These are phyloP conservation scores for Ranitomeya variabilis DNA, from an alignment of 2,113 vertebrate genomes.

Conservation along the genomic window DNA sequence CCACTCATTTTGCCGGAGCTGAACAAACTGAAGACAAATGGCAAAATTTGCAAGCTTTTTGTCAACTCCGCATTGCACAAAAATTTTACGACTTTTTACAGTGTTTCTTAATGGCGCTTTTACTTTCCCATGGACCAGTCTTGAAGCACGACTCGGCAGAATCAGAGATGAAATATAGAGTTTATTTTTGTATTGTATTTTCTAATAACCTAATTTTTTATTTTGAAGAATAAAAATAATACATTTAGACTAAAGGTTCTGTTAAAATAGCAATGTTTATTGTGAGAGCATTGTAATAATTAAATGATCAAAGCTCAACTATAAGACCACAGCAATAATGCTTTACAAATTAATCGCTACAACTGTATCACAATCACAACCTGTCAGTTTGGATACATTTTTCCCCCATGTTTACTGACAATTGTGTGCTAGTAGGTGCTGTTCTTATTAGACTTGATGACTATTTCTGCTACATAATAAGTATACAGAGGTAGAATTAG, in stretches of 20 bases:
- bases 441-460: background rate
- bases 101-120: background rate
- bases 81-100: too few relatives aligned
- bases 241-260: background rate
- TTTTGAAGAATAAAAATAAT: constrained; percentile 16
- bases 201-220: constrained; percentile 41
- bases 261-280: background rate
- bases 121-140: constrained; percentile 38
- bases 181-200: constrained; percentile 59
- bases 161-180: constrained; percentile 46
- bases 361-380: constrained; percentile 12
- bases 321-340: constrained; percentile 22
- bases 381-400: constrained; percentile 29
- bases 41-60: too few relatives aligned
- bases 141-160: constrained; percentile 12
- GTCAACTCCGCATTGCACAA: too few relatives aligned
- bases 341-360: background rate
- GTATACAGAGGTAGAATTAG: constrained; percentile 5
- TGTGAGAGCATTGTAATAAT: background rate
- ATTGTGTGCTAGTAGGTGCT: constrained; percentile 28
- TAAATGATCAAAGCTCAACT: background rate
- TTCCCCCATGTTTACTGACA: constrained; percentile 30
- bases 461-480: constrained; percentile 1
- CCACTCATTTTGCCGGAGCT: too few relatives aligned
- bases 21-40: too few relatives aligned